Percentiles rank a stretch among this genome's conserved stretches.
Evolutionary conservation across 2,888 invertebrate genomes (phyloP).

Genomic region (Drepana falcataria): DNA sequence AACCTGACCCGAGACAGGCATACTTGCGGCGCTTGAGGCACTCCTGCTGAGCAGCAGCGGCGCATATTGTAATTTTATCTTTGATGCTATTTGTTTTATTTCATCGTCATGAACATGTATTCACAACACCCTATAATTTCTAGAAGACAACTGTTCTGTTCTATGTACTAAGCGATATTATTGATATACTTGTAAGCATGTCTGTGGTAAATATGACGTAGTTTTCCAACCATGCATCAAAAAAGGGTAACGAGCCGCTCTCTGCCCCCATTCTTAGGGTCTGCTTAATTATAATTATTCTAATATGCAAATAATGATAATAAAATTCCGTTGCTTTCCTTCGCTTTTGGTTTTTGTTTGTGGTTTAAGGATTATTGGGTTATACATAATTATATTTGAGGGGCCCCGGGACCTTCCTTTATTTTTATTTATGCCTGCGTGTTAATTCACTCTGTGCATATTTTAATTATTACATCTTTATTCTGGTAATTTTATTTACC

Average conservation of each 20-base stretch:
- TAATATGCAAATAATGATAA: constrained; percentile 78
- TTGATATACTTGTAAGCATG: too few species aligned
- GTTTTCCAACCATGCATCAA: not conserved
- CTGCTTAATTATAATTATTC: constrained; percentile 67
- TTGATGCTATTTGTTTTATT: too few species aligned
- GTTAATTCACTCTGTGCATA: constrained; percentile 45
- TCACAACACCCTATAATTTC: too few species aligned
- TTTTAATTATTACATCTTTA: constrained; percentile 32
- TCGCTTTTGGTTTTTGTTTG: constrained; percentile 65
- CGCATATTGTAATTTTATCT: too few species aligned
- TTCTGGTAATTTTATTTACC: constrained; percentile 26
- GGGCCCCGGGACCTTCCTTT: constrained; percentile 38
- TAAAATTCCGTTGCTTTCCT: constrained; percentile 67
- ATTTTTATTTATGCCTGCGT: constrained; percentile 64
- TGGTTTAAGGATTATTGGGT: constrained; percentile 63
- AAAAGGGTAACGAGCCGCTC: not conserved
- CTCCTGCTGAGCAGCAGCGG: too few species aligned
- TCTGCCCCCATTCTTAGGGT: constrained; percentile 18
- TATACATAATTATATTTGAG: constrained; percentile 67
- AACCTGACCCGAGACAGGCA: too few species aligned
- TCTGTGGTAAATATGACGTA: not conserved
- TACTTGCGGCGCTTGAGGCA: too few species aligned
- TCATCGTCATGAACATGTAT: too few species aligned
- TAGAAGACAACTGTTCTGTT: too few species aligned
- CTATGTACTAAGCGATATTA: too few species aligned